These are phyloP conservation scores for Oryzaephilus surinamensis DNA, from an alignment of 1,140 invertebrate genomes.

Conservation along the genomic window DNA sequence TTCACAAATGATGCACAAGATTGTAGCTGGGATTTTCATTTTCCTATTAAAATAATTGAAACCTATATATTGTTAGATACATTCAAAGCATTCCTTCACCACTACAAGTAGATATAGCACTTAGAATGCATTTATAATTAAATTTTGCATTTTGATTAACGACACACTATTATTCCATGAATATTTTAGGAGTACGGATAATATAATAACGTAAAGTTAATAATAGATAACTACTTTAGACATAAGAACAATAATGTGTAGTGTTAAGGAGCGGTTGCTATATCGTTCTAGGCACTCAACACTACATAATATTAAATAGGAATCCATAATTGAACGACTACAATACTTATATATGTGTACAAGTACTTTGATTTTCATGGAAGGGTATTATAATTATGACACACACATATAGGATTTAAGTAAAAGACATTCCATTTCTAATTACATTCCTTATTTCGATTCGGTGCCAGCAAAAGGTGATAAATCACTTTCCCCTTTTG, in stretches of 20 bases:
- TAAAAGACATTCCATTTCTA: conserved; percentile 25
- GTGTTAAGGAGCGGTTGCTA: neutral
- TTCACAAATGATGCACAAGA: too few relatives aligned
- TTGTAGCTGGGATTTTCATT: too few relatives aligned
- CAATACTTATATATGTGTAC: too few relatives aligned
- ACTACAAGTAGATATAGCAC: too few relatives aligned
- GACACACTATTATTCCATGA: too few relatives aligned
- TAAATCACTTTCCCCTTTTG: conserved; percentile 19
- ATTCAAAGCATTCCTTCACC: too few relatives aligned
- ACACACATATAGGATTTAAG: conserved; percentile 20
- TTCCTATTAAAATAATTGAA: too few relatives aligned
- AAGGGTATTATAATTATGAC: conserved; percentile 24
- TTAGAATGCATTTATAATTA: too few relatives aligned
- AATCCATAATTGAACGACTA: conserved; percentile 9
- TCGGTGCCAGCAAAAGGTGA: conserved; percentile 13
- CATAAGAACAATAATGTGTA: neutral
- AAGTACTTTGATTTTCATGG: too few relatives aligned
- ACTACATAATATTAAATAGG: neutral
- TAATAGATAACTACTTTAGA: neutral
- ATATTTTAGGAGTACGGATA: too few relatives aligned
- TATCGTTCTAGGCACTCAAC: neutral
- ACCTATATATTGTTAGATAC: too few relatives aligned
- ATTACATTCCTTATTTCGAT: conserved; percentile 26
- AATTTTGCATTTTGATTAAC: too few relatives aligned
- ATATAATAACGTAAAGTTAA: neutral